phyloP scores from a whole-genome alignment of 2,113 vertebrate genomes.

The Tylochromis polylepis region DNA sequence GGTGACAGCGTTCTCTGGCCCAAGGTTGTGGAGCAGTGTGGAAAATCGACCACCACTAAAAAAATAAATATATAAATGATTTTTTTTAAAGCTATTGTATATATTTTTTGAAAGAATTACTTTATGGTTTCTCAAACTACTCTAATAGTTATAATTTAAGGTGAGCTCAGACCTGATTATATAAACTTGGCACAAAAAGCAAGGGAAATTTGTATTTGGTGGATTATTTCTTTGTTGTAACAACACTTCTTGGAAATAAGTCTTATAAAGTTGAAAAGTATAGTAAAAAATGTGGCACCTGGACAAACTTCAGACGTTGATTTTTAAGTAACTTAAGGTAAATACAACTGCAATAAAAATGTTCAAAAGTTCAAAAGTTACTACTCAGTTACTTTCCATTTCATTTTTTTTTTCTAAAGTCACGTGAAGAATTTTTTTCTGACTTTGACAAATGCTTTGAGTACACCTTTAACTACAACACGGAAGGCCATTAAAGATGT shows the following conservation, averaged over 20 bases:
- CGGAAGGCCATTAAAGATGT: neutral
- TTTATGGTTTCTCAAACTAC: neutral
- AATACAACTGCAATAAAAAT: neutral
- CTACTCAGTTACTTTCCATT: too few species aligned
- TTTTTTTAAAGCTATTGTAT: neutral
- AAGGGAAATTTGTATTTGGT: neutral
- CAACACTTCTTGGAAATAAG: neutral
- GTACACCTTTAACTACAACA: neutral
- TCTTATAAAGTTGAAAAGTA: too few species aligned
- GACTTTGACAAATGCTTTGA: too few species aligned
- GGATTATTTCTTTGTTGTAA: neutral
- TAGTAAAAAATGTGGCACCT: neutral
- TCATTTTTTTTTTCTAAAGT: too few species aligned
- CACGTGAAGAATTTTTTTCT: too few species aligned
- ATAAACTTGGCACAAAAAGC: neutral
- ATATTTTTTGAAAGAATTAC: neutral
- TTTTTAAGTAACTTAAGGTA: neutral
- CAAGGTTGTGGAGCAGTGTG: slow-evolving; percentile 92
- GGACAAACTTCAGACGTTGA: neutral
- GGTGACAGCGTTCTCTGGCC: slow-evolving; percentile 91
- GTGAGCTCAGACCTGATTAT: neutral
- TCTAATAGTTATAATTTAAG: neutral
- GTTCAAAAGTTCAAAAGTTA: neutral
- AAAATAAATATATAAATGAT: neutral
- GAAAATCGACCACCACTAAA: slow-evolving; percentile 90